Base-by-base conservation (phyloP, 2,797 vertebrate genomes). In the Eulemur coronatus region DNA sequence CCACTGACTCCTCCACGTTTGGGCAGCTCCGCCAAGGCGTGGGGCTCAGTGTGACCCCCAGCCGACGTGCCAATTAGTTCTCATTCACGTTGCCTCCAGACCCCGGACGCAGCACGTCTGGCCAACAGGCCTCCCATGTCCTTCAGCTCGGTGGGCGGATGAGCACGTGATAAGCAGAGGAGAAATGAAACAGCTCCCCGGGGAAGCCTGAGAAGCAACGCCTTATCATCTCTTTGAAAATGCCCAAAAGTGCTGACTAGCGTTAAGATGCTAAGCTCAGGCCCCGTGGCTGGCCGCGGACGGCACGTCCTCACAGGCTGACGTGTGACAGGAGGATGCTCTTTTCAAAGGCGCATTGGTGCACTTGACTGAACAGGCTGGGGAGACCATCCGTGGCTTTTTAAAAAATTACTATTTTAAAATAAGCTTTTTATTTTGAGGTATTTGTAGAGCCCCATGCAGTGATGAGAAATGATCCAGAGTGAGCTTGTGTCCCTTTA, bases 121-220 rank as follows among this genome's bases (percentile, higher is more conserved):
- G 94, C 0, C 52, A 89, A 95, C 22, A 72, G 97, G 97, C 84
- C 63, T 72, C 95, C 94, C 52, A 92, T 88, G 89, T 95, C 92
- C 91, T 97, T 97, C 92, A 50, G 95, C 89, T 80, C 4, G 82
- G 95, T 79, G 76, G 95, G 90, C 80, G 75, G 97, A 97, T 96
- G 98, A 95, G 97, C 97, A 97, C 97, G 96, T 86, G 97, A 97
- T 94, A 95, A 98, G 97, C 93, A 35, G 93, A 96, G 92, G 96
- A 96, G 93, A 96, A 96, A 97, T 97, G 97, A 97, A 98, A 97
- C 52, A 84, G 96, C 96, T 97, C 97, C 43, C 84, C 89, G 76
- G 80, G 89, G 93, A 97, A 94, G 92, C 0, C 52, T 65, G 59
- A 63, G 50, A 88, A 87, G 28, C 88, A 91, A 10, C 1, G 61